Evolutionary conservation across 2,797 vertebrate genomes (phyloP), one percentile per base, ranked within the genome.

Genomic region (Pagetopsis macropterus): DNA sequence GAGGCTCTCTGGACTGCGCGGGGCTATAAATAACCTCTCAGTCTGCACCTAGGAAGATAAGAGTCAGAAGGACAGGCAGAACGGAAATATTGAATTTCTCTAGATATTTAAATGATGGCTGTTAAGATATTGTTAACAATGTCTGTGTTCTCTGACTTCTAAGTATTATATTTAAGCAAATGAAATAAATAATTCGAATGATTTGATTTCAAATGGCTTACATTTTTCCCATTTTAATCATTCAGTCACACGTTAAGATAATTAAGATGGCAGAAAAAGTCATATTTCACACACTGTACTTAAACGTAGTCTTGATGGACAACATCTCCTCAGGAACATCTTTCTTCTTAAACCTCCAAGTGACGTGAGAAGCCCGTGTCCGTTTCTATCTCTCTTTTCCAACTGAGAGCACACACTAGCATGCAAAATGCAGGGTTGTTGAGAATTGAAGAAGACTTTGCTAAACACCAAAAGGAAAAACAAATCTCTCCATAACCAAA

Each of bases 21-120:
- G 48, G 70, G 71, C 88, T 91, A 92, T 89, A 92, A 92, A 92
- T 92, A 93, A 77, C 79, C 27, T 41, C 13, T 5, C 64, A 45
- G 78, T 87, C 84, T 88, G 68, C 74, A 84, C 82, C 81, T 81
- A 27, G 73, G 76, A 75, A 75, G 83, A 87, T 68, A 68, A 74
- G 74, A 73, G 27, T 48, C 69, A 46, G 82, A 82, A 75, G 81
- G 76, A 74, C 83, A 70, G 69, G 52, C 49, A 10, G 66, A 2
- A 13, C 8, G 1, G 13, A 70, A 51, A 64, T 62, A 76, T 49
- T 54, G 13, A 48, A 37, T 73, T 65, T 75, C 71, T 65, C n/a
- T 66, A 9, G 45, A 41, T 78, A 48, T 33, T 16, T 27, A 27
- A 27, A 16, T 46, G 48, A 61, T n/a, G 37, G 11, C 0, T 1